Evolutionary conservation across 2,797 vertebrate species (phyloP), one percentile per base, ranked within the genome.

Genomic region (Micrastur ruficollis): DNA sequence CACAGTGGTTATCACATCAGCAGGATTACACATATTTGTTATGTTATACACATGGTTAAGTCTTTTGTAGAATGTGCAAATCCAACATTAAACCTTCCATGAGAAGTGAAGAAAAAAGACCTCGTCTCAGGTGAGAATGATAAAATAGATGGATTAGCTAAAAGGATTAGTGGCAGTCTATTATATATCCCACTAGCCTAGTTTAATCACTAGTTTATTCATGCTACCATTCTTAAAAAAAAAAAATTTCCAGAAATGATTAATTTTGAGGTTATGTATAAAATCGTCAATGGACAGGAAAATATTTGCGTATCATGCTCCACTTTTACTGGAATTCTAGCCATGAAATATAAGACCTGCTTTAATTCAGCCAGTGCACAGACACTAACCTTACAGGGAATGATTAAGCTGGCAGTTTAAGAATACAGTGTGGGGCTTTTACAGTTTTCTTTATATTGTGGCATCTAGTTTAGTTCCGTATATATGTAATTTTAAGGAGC

Each of bases 391-490:
- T 81, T 81, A 49, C 44, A 79, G 91, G 89, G 56, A 96, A 67
- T 63, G 81, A 94, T 87, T 88, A 97, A 81, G 29, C 31, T 81
- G 82, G 82, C 62, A 91, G 34, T 83, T 95, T 95, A 87, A 96
- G 82, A 97, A 90, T 52, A 78, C 9, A 81, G 16, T 31, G 73
- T 46, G 19, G 8, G 22, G 23, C 14, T 81, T 91, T 91, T 89
- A 74, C 65, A 86, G 71, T 79, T 95, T 81, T 80, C 68, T 95
- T 86, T 80, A 74, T 26, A 46, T 81, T 22, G 73, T 75, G 86
- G 68, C 53, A 62, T 91, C 91, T 72, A 86, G 20, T 78, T 84
- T 47, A 59, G 26, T 74, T 92, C 86, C 9, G 6, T 42, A 81
- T 32, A 52, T 27, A 75, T 72, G 46, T 52, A 83, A 82, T 92